Evolutionary conservation across 2,888 invertebrate species (phyloP).

Genomic region (Liopterus haemorrhoidalis): DNA sequence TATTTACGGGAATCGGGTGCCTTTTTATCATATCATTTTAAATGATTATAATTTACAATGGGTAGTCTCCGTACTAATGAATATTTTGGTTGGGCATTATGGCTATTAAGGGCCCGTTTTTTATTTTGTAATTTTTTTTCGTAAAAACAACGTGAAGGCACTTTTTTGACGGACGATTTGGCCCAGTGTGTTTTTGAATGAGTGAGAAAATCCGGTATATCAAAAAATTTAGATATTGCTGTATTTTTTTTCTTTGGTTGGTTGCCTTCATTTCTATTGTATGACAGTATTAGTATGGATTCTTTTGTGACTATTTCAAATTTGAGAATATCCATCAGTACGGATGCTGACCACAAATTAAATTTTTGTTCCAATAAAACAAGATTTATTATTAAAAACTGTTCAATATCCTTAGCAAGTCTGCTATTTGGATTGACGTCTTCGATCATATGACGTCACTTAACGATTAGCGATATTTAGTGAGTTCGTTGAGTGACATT

Average conservation of each 20-base stretch:
- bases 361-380: conserved; percentile 9
- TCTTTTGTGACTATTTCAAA: conserved; percentile 63
- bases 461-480: too few relatives aligned
- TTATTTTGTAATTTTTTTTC: conserved; percentile 69
- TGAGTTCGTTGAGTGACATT: too few relatives aligned
- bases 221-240: conserved; percentile 38
- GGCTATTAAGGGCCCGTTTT: conserved; percentile 84
- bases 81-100: conserved; percentile 62
- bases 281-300: conserved; percentile 65
- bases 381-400: background rate
- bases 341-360: conserved; percentile 26
- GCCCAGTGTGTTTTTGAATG: conserved; percentile 74
- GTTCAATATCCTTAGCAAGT: too few relatives aligned
- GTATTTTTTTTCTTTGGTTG: conserved; percentile 51
- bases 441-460: too few relatives aligned
- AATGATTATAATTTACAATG: conserved; percentile 40
- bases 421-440: too few relatives aligned
- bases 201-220: conserved; percentile 41
- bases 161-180: conserved; percentile 92
- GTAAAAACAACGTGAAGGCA: conserved; percentile 92
- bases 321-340: conserved; percentile 60
- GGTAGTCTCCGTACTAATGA: conserved; percentile 42
- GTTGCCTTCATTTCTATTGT: conserved; percentile 79
- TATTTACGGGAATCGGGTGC: conserved; percentile 46
- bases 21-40: conserved; percentile 49